Conservation (phyloP, 2,888 invertebrate genomes). For the Andrena marginata region DNA sequence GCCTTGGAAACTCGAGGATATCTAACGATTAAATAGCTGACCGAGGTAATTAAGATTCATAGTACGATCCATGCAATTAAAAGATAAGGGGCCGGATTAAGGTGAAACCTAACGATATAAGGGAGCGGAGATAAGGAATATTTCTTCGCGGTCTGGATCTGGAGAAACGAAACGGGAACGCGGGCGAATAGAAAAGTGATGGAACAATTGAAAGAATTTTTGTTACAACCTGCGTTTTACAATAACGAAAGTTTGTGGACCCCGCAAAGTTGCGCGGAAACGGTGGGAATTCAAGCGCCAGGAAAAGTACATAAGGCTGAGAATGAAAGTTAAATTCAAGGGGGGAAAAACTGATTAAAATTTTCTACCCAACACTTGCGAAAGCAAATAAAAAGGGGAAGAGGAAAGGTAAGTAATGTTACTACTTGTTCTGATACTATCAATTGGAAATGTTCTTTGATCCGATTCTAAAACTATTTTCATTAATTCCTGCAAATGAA, state of each 20-base stretch:
- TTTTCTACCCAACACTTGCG: slow-evolving; percentile 15
- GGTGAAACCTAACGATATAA: slow-evolving; percentile 11
- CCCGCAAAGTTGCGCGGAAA: background rate
- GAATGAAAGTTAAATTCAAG: background rate
- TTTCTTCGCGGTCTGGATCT: slow-evolving; percentile 10
- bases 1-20: background rate
- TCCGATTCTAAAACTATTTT: no score
- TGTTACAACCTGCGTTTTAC: slow-evolving; percentile 7
- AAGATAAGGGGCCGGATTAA: slow-evolving; percentile 55
- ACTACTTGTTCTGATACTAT: no score
- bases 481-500: no score
- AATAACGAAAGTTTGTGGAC: slow-evolving; percentile 34
- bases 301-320: background rate
- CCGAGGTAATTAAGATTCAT: slow-evolving; percentile 67
- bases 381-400: background rate
- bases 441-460: no score
- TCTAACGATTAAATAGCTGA: slow-evolving; percentile 63
- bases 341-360: slow-evolving; percentile 11
- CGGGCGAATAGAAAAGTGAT: slow-evolving; percentile 16
- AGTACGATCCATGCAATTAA: slow-evolving; percentile 48
- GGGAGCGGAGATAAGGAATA: slow-evolving; percentile 28
- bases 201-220: slow-evolving; percentile 39
- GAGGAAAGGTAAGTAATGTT: background rate
- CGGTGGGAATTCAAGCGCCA: background rate
- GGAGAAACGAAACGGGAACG: background rate